Conservation (phyloP, 2,888 invertebrate genomes). For the Meiosimyza decipiens region DNA sequence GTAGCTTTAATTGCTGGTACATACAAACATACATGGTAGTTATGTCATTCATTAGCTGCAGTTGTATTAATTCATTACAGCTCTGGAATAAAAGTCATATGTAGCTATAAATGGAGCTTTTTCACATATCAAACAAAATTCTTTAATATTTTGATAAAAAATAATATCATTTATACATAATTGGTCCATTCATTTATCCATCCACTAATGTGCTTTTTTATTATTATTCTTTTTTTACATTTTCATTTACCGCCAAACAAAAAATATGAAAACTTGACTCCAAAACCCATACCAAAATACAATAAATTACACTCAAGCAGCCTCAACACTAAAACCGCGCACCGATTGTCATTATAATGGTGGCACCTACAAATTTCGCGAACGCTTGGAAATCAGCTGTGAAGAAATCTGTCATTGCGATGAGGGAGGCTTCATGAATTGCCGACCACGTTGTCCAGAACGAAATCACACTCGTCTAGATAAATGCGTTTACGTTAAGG, state of each 20-base stretch:
- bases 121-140: too few species aligned
- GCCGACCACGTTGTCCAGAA: slow-evolving; percentile 76
- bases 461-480: slow-evolving; percentile 72
- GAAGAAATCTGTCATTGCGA: slow-evolving; percentile 82
- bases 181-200: slow-evolving; percentile 9
- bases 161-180: too few species aligned
- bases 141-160: too few species aligned
- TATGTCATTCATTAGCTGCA: slow-evolving; percentile 16
- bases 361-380: slow-evolving; percentile 78
- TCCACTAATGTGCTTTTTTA: slow-evolving; percentile 28
- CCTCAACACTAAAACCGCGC: slow-evolving; percentile 54
- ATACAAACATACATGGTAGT: background rate
- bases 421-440: slow-evolving; percentile 77
- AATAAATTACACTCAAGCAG: slow-evolving; percentile 38
- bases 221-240: slow-evolving; percentile 20
- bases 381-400: slow-evolving; percentile 83
- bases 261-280: slow-evolving; percentile 17
- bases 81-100: background rate
- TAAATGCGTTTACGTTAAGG: slow-evolving; percentile 83
- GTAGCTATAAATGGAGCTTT: too few species aligned
- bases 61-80: slow-evolving; percentile 14
- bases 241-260: slow-evolving; percentile 36
- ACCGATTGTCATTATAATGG: slow-evolving; percentile 67
- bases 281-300: slow-evolving; percentile 22
- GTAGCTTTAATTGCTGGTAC: background rate